Base-by-base conservation (phyloP, 53 echinoderm and acorn worm genomes). In the Paracentrotus lividus region DNA sequence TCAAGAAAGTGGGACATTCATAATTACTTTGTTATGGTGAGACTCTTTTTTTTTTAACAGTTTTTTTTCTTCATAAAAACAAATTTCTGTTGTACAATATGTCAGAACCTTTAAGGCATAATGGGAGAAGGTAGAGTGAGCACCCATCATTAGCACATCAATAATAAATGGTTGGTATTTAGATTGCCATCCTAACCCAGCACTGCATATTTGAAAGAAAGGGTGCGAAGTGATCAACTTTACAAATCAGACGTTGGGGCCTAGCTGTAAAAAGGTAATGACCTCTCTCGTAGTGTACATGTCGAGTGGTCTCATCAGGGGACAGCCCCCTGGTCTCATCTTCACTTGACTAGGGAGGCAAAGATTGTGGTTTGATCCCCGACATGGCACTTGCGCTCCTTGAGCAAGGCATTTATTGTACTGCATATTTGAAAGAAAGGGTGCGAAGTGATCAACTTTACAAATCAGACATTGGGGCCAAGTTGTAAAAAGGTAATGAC, bases 401-500 rank as follows among this genome's bases (percentile, higher is more conserved):
- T n/a, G n/a, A n/a, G n/a, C n/a, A n/a, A n/a, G n/a, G n/a, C n/a
- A n/a, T n/a, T n/a, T n/a, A n/a, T n/a, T n/a, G 49, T 2, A 29
- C n/a, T 27, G 27, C 49, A 49, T 85, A 26, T 49, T 49, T 85
- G 29, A 26, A 23, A 14, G 8, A 85, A 12, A 51, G 15, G 49
- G 85, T 29, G 85, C 10, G 49, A 85, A 45, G 85, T 51, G 85
- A 85, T 85, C 85, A 85, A 49, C 85, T 85, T 85, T 14, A 85
- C 10, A 5, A 85, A 51, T 13, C 29, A 85, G 26, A 49, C 51
- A 12, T n/a, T 14, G 49, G 49, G 85, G 47, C 85, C 85, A 38
- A 72, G 38, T 20, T 72, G 36, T 1, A 20, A 72, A 21, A 40
- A 20, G 72, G 32, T 15, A 72, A 72, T 57, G 57, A 57, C 3